Percentiles rank a stretch among this genome's conserved stretches.
phyloP scores from a whole-genome alignment of 2,797 vertebrate species.

The Chaunax sp. region DNA sequence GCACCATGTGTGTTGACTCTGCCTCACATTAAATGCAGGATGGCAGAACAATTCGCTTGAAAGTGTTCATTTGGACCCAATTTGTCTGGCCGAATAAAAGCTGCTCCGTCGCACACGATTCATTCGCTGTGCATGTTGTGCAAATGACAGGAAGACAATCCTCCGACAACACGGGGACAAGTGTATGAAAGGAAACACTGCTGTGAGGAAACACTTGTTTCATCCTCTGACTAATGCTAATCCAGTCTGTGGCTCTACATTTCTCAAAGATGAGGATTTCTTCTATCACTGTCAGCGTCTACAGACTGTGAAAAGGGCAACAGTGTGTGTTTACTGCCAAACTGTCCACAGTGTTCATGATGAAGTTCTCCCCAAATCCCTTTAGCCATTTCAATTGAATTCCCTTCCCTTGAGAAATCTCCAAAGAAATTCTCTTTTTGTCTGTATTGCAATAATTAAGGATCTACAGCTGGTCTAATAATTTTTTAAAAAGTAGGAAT shows the following conservation, averaged over 20 bases:
- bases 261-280: slow-evolving; percentile 20
- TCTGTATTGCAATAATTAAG: slow-evolving; percentile 46
- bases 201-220: slow-evolving; percentile 20
- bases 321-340: slow-evolving; percentile 38
- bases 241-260: slow-evolving; percentile 27
- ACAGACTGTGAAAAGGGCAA: slow-evolving; percentile 61
- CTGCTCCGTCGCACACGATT: slow-evolving; percentile 16
- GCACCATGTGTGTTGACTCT: slow-evolving; percentile 25
- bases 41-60: slow-evolving; percentile 33
- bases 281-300: slow-evolving; percentile 51
- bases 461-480: slow-evolving; percentile 41
- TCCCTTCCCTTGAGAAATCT: slow-evolving; percentile 42
- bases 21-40: slow-evolving; percentile 33
- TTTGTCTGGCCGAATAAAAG: slow-evolving; percentile 40
- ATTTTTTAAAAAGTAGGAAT: too few species aligned
- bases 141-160: slow-evolving; percentile 32
- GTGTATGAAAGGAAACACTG: slow-evolving; percentile 1
- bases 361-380: slow-evolving; percentile 27
- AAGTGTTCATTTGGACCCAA: slow-evolving; percentile 39
- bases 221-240: slow-evolving; percentile 34
- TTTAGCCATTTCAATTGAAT: slow-evolving; percentile 34
- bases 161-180: slow-evolving; percentile 22
- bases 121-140: slow-evolving; percentile 19
- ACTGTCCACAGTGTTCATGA: slow-evolving; percentile 38
- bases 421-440: slow-evolving; percentile 44